Conservation (phyloP, 2,113 vertebrate species). For the Sitta europaea region DNA sequence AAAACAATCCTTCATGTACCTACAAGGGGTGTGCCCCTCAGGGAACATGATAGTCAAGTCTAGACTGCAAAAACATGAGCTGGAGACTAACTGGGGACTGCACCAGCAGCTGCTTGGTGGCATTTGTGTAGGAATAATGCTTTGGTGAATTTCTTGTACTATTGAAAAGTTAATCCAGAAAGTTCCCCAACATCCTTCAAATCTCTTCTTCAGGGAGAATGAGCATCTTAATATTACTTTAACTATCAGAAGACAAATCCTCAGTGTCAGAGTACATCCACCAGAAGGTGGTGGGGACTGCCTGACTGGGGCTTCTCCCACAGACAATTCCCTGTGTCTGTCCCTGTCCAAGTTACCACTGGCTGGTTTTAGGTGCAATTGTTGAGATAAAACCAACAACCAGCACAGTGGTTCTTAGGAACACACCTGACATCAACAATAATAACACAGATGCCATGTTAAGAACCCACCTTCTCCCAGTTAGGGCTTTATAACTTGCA, state of each 20-base stretch:
- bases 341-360: rapidly evolving
- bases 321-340: background rate
- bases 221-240: background rate
- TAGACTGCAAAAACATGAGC: background rate
- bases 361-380: background rate
- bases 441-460: rapidly evolving
- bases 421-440: background rate
- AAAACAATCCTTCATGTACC: background rate
- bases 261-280: background rate
- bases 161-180: background rate
- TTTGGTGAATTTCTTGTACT: background rate
- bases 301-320: background rate
- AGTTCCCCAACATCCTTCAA: background rate
- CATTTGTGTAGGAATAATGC: background rate
- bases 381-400: background rate
- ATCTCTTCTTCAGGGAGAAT: background rate
- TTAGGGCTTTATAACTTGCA: background rate
- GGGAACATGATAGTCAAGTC: background rate
- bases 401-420: background rate
- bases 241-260: background rate
- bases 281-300: background rate
- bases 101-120: background rate
- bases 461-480: background rate
- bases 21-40: background rate
- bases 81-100: background rate